Evolutionary conservation across 2,888 invertebrate species (phyloP).

Genomic region (Polia nebulosa): DNA sequence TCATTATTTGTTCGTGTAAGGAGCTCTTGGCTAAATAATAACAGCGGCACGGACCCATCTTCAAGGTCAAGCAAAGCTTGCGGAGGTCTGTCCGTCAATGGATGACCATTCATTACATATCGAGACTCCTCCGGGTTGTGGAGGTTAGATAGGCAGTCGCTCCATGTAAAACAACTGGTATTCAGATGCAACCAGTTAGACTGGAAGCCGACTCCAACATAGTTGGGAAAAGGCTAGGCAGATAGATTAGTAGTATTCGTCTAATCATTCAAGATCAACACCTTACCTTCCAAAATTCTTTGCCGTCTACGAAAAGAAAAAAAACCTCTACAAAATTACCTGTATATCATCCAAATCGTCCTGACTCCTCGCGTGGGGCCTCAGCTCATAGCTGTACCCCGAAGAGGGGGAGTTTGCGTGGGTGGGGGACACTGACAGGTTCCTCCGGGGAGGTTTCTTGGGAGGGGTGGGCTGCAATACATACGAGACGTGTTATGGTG

Average conservation of each 20-base stretch:
- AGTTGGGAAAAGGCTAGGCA: too few species aligned
- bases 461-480: constrained; percentile 94
- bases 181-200: too few species aligned
- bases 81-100: too few species aligned
- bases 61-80: not conserved
- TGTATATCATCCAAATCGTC: constrained; percentile 93
- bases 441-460: constrained; percentile 97
- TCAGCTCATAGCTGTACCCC: constrained; percentile 91
- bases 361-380: constrained; percentile 93
- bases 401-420: constrained; percentile 92
- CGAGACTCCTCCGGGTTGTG: too few species aligned
- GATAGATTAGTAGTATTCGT: too few species aligned
- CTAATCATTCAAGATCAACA: too few species aligned
- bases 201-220: too few species aligned
- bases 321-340: constrained; percentile 74
- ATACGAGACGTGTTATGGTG: constrained; percentile 59
- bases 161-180: too few species aligned
- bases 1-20: too few species aligned
- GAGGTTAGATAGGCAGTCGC: too few species aligned
- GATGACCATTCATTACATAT: too few species aligned
- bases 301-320: not conserved
- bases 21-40: not conserved
- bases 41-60: not conserved
- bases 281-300: constrained; percentile 28
- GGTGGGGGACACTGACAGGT: constrained; percentile 96